Conservation (phyloP, 2,888 invertebrate genomes). For the Argyra leucocephala region DNA sequence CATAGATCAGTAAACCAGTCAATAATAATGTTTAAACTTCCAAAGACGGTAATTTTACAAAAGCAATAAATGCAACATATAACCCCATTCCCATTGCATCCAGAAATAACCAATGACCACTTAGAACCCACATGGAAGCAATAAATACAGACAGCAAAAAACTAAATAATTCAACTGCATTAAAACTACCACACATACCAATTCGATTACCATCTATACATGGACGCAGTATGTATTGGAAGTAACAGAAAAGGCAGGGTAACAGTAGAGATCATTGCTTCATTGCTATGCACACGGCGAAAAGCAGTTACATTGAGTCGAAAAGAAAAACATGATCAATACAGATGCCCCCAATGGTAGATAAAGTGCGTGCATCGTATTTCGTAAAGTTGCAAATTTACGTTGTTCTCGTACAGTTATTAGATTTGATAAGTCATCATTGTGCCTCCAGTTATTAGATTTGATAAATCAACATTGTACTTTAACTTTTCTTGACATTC, state of each 20-base stretch:
- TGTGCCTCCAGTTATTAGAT: constrained; percentile 42
- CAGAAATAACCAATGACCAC: constrained; percentile 97
- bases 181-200: constrained; percentile 86
- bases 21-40: constrained; percentile 90
- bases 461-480: constrained; percentile 50
- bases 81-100: constrained; percentile 98
- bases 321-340: constrained; percentile 98
- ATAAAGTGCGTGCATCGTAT: constrained; percentile 94
- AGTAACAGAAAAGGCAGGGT: constrained; percentile 91
- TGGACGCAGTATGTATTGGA: constrained; percentile 78
- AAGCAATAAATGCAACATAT: constrained; percentile 95
- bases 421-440: too few species aligned
- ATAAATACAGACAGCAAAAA: constrained; percentile 85
- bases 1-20: constrained; percentile 87
- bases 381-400: constrained; percentile 86
- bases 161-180: constrained; percentile 86
- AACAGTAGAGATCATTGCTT: constrained; percentile 91
- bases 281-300: constrained; percentile 96
- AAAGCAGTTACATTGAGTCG: constrained; percentile 94
- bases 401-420: constrained; percentile 46
- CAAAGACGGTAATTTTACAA: constrained; percentile 88
- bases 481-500: constrained; percentile 69
- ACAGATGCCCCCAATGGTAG: constrained; percentile 92
- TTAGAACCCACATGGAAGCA: constrained; percentile 94
- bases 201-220: constrained; percentile 78